Evolutionary conservation across 2,113 vertebrate species (phyloP).

Genomic region (Platichthys flesus): DNA sequence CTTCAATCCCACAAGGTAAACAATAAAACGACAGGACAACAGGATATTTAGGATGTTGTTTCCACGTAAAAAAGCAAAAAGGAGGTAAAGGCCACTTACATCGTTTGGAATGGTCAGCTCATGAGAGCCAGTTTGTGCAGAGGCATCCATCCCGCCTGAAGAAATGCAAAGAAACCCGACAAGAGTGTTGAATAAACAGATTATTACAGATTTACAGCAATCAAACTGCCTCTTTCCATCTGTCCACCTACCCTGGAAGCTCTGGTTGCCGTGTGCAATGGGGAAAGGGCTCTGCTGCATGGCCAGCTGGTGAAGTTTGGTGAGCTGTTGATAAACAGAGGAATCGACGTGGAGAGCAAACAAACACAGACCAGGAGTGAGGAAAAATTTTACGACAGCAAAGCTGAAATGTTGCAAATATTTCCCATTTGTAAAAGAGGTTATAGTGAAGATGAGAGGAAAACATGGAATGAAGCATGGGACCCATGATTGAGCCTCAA

Average conservation of each 20-base stretch:
- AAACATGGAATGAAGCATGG: conserved; percentile 67
- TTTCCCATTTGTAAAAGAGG: conserved; percentile 38
- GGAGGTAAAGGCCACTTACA: conserved; percentile 82
- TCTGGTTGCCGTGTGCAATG: conserved; percentile 93
- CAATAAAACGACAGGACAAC: neutral
- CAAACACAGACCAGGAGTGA: conserved; percentile 12
- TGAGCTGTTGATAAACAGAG: conserved; percentile 84
- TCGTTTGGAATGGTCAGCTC: conserved; percentile 99
- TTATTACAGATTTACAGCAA: conserved; percentile 39
- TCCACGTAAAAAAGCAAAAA: neutral
- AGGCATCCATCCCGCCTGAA: conserved; percentile 93
- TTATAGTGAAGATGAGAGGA: conserved; percentile 60
- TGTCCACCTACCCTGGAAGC: conserved; percentile 91
- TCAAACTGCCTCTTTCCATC: conserved; percentile 3
- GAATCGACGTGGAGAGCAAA: conserved; percentile 18
- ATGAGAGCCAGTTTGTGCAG: conserved; percentile 97
- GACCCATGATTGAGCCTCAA: conserved; percentile 19
- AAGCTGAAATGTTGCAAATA: conserved; percentile 34
- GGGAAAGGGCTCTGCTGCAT: conserved; percentile 97
- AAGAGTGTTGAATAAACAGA: conserved; percentile 19
- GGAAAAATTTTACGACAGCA: neutral
- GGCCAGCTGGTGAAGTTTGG: conserved; percentile 98
- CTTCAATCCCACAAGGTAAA: neutral
- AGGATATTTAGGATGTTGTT: neutral
- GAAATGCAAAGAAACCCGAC: conserved; percentile 37